Percentiles rank a stretch among this genome's conserved stretches.
Conservation (phyloP, 2,888 invertebrate genomes). For the Aphidius colemani region DNA sequence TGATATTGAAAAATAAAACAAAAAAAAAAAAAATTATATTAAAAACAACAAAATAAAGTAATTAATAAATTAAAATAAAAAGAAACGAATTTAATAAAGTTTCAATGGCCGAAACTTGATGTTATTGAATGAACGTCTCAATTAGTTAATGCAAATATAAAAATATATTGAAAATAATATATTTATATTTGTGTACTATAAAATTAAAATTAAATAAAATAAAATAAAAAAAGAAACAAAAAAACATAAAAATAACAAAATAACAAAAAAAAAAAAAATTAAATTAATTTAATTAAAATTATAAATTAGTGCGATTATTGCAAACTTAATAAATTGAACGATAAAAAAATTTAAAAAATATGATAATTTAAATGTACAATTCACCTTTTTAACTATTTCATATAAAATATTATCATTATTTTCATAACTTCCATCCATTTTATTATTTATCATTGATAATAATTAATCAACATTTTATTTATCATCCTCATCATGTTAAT, state of each 20-base stretch:
- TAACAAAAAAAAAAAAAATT: background rate
- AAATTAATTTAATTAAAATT: background rate
- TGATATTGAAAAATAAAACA: slow-evolving; percentile 17
- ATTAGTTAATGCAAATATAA: too few relatives aligned
- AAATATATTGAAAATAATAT: too few relatives aligned
- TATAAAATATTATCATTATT: too few relatives aligned
- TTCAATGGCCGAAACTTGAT: slow-evolving; percentile 11
- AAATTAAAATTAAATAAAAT: too few relatives aligned
- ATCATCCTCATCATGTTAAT: too few relatives aligned
- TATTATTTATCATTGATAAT: slow-evolving; percentile 36
- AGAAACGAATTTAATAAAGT: slow-evolving; percentile 23
- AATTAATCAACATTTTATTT: too few relatives aligned
- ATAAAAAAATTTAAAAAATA: background rate
- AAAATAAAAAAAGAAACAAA: slow-evolving; percentile 5
- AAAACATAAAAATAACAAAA: slow-evolving; percentile 18
- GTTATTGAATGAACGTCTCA: too few relatives aligned
- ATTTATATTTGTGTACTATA: too few relatives aligned
- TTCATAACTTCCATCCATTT: slow-evolving; percentile 30
- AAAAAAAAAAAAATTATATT: background rate
- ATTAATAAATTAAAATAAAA: slow-evolving; percentile 5
- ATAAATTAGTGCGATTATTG: slow-evolving; percentile 7
- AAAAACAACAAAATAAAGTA: slow-evolving; percentile 62
- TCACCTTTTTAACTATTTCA: background rate
- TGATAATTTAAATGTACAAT: slow-evolving; percentile 15
- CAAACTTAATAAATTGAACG: background rate